Evolutionary conservation across 2,113 vertebrate genomes (phyloP).

Genomic region (Misgurnus anguillicaudatus): DNA sequence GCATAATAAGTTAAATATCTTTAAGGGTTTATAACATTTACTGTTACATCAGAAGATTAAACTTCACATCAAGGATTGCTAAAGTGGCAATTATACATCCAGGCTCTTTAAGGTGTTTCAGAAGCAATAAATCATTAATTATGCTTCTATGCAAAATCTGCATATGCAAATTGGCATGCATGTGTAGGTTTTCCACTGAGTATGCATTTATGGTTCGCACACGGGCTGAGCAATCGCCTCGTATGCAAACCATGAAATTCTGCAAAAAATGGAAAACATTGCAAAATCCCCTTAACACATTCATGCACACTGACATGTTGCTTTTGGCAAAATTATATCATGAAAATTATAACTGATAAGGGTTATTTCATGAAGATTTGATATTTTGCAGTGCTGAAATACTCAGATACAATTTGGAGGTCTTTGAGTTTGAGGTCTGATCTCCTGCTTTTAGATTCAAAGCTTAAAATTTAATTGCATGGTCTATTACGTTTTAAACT

Average conservation of each 20-base stretch:
- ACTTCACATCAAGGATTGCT: background rate
- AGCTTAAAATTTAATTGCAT: background rate
- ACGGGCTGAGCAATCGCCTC: background rate
- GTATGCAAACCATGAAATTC: background rate
- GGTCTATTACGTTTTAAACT: background rate
- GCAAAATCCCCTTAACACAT: background rate
- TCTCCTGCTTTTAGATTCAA: background rate
- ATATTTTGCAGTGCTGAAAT: too few relatives aligned
- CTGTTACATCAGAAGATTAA: background rate
- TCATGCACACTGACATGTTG: background rate
- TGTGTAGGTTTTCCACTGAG: background rate
- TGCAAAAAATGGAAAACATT: background rate
- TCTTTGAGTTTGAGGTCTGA: background rate
- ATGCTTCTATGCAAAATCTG: background rate
- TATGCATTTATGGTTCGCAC: background rate
- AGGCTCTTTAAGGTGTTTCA: background rate
- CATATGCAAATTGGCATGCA: background rate
- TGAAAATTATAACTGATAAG: background rate
- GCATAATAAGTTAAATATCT: background rate
- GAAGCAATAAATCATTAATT: background rate
- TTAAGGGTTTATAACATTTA: background rate
- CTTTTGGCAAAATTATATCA: background rate
- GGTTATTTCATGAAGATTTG: background rate
- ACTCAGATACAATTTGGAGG: background rate
- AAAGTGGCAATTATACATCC: background rate